Percentiles rank a stretch among this genome's conserved stretches.
Evolutionary conservation across 2,113 vertebrate species (phyloP).

Genomic region (Otocyon megalotis): DNA sequence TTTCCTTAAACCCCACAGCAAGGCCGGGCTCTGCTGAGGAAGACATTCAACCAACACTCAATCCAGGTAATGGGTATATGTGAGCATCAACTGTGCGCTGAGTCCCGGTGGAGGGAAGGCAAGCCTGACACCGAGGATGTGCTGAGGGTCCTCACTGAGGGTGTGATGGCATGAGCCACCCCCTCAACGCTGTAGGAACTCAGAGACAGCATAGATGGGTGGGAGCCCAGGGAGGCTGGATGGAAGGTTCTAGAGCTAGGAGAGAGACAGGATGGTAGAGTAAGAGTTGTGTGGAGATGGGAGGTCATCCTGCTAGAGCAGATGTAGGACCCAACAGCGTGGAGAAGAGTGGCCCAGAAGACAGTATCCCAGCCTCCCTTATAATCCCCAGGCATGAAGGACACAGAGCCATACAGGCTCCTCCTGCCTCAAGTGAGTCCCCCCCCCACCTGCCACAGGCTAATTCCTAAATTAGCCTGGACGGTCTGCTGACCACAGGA

Average conservation of each 20-base stretch:
- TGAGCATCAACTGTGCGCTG: background rate
- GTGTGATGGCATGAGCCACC: no score
- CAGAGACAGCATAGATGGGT: background rate
- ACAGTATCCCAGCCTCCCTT: background rate
- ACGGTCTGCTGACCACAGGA: background rate
- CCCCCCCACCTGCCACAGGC: background rate
- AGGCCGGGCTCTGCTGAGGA: background rate
- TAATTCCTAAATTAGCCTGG: background rate
- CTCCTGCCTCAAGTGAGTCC: background rate
- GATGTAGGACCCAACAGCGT: background rate
- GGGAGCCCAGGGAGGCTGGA: background rate
- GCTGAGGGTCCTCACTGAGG: background rate
- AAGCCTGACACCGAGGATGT: background rate
- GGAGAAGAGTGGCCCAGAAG: background rate
- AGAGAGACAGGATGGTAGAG: background rate
- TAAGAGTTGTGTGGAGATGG: background rate
- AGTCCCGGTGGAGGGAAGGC: background rate
- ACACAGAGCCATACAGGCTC: background rate
- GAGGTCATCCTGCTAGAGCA: background rate
- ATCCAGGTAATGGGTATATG: background rate
- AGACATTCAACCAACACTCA: fast-evolving
- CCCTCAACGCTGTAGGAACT: background rate
- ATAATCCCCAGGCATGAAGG: fast-evolving
- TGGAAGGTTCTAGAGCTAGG: background rate
- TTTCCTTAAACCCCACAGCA: background rate